Evolutionary conservation across 2,888 invertebrate genomes (phyloP), one percentile per base, ranked within the genome.

Genomic region (Hirtodrosophila duncani): DNA sequence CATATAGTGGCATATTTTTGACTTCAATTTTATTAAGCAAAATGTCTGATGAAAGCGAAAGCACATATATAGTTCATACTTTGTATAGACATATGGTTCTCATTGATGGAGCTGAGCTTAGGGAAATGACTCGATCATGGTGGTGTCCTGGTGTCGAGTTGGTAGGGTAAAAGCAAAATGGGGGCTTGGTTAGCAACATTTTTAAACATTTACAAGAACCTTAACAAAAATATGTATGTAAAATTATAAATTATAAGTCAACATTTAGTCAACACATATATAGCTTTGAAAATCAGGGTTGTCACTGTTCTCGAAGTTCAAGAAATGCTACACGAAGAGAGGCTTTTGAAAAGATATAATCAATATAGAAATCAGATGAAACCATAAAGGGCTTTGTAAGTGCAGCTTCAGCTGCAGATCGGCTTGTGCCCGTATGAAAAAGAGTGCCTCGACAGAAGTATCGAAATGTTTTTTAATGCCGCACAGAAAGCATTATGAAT

Each of bases 161-260:
- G 8, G n/a, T 17, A 31, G 10, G 4, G n/a, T 9, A 17, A 31
- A 16, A n/a, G 16, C 3, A 16, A 34, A 21, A n/a, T n/a, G n/a
- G n/a, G n/a, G n/a, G n/a, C n/a, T 39, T 6, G 34, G 33, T 36
- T 39, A 43, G 53, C 8, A 51, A 51, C 51, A 51, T 20, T 51
- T 77, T 77, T 59, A 52, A 46, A 59, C 53, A 71, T 71, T 72
- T 56, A 42, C 55, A 48, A n/a, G n/a, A n/a, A n/a, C n/a, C 49
- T 34, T 46, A 48, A 46, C 36, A 18, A 41, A 26, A 33, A 30
- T 31, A 37, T 9, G 29, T 34, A 56, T 34, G 27, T 44, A 70
- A 51, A 63, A 44, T 33, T 48, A 53, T 29, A 13, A 33, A 44
- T 38, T 45, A 62, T 31, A 63, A 44, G 17, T 31, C 38, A 39